phyloP scores from a whole-genome alignment of 2,888 invertebrate genomes.

The Oscheius sp. region DNA sequence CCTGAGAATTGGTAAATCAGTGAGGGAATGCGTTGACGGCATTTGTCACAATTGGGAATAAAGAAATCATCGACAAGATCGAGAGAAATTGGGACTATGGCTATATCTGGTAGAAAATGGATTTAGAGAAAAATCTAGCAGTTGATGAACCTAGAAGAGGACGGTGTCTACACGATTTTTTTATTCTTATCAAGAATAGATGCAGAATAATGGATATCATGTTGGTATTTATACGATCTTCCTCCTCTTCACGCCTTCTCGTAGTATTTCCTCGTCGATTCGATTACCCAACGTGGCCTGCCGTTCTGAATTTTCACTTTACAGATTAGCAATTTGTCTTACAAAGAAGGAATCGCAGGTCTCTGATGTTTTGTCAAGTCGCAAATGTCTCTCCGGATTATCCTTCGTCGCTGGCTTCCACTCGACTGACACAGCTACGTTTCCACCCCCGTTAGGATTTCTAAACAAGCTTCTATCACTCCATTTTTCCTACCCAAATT shows the following conservation, averaged over 20 bases:
- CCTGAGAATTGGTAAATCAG: too few relatives aligned
- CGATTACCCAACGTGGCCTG: conserved; percentile 10
- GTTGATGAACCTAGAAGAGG: too few relatives aligned
- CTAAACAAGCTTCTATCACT: neutral
- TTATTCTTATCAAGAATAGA: too few relatives aligned
- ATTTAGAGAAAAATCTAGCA: too few relatives aligned
- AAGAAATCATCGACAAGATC: too few relatives aligned
- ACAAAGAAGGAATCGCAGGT: conserved; percentile 4
- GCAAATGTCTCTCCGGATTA: neutral
- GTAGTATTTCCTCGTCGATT: neutral
- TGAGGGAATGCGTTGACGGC: too few relatives aligned
- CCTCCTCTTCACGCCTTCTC: neutral
- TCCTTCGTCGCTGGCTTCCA: conserved; percentile 28
- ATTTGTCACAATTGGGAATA: too few relatives aligned
- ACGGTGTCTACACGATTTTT: too few relatives aligned
- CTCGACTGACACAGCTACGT: neutral
- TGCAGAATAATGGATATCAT: too few relatives aligned
- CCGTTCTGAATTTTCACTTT: conserved; percentile 2
- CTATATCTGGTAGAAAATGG: too few relatives aligned
- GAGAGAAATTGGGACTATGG: too few relatives aligned
- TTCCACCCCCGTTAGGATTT: conserved; percentile 14
- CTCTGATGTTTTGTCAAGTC: neutral
- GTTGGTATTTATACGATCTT: too few relatives aligned
- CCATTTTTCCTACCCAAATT: conserved; percentile 22
- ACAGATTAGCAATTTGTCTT: neutral